A percentile compares a stretch with the other conserved stretches of the same genome.
Conservation (phyloP, 2,797 vertebrate species). For the Falco cherrug region DNA sequence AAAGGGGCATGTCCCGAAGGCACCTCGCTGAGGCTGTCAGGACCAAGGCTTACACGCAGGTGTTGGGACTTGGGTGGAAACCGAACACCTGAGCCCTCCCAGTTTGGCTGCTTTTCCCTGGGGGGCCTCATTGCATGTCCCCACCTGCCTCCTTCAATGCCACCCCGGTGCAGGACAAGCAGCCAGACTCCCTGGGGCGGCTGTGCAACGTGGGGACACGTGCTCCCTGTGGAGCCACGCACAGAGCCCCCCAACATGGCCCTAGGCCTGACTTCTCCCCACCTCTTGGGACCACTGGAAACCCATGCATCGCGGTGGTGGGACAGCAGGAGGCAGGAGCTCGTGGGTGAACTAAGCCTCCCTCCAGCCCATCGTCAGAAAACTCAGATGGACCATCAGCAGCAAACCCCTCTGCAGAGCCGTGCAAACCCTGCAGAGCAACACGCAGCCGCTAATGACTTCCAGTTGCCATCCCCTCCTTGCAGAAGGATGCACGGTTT, state of each 20-base stretch:
- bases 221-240: background rate
- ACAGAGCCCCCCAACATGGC: background rate
- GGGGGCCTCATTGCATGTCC: rapidly evolving
- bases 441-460: background rate
- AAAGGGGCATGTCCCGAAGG: background rate
- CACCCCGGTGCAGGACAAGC: background rate
- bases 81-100: background rate
- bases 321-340: background rate
- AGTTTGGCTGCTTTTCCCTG: background rate
- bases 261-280: background rate
- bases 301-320: rapidly evolving
- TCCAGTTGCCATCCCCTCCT: background rate
- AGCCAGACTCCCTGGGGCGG: background rate
- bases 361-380: background rate
- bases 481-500: background rate
- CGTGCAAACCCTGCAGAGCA: rapidly evolving
- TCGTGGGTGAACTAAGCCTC: background rate
- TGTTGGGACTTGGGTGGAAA: background rate
- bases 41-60: rapidly evolving
- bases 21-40: background rate
- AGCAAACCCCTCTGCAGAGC: background rate
- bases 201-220: background rate
- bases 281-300: background rate
- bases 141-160: background rate
- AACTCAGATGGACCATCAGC: background rate